Evolutionary conservation across 2,797 vertebrate species (phyloP), one percentile per base, ranked within the genome.

Genomic region (Acanthornis magna): DNA sequence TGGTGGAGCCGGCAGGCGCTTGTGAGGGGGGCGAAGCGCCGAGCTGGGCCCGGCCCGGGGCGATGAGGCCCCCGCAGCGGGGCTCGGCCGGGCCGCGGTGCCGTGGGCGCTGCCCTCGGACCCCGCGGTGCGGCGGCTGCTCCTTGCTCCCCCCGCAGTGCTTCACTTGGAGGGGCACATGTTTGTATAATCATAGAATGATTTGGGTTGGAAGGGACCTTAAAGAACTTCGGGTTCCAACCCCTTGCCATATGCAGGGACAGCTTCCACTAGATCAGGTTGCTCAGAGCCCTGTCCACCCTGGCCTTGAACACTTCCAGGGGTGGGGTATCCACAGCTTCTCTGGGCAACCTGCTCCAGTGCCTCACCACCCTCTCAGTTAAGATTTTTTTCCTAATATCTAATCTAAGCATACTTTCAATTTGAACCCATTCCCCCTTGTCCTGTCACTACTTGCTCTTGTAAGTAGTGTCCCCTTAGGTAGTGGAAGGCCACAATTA

Each of bases 1-100:
- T 6, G n/a, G 5, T 3, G 63, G 14, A 20, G 57, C 63, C 29
- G 4, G 4, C 23, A 0, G 34, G 4, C 30, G 0, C 25, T 7
- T 5, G 72, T 29, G 25, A 34, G 42, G 23, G 23, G 58, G 25
- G 3, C 2, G 55, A 15, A 21, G 10, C 4, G 20, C 60, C 4
- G 23, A 18, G 80, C 42, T 3, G 77, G 25, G 40, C 48, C 16
- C 53, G 25, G 53, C 29, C 29, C 11, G 22, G 61, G 45, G 26
- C 32, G 11, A 7, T 43, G 62, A 32, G 38, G 63, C 3, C 8
- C 16, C 54, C 11, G 27, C 54, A 15, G 11, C 8, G 27, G 17
- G 45, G n/a, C 20, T 76, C n/a, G 30, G 42, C 25, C 30, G 8
- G 63, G 29, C 55, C 16, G 19, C 40, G 22, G 16, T 47, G 40